Percentiles rank a stretch among this genome's conserved stretches.
Evolutionary conservation across 2,888 invertebrate species (phyloP).

Genomic region (Eledona agricola): DNA sequence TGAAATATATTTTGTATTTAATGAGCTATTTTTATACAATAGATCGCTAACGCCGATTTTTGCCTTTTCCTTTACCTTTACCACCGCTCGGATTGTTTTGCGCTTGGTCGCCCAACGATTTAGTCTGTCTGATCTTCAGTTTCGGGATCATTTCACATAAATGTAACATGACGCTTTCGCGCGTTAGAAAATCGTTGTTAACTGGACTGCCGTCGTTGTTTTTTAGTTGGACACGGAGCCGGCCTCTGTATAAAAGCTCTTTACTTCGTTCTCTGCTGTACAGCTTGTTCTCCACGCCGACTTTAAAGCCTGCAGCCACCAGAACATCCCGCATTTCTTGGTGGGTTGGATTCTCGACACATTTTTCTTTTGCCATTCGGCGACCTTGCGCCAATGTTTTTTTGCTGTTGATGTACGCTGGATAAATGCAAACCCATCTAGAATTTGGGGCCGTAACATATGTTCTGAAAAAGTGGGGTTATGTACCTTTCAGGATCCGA

Average conservation of each 20-base stretch:
- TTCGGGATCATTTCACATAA: constrained; percentile 90
- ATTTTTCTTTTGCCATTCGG: constrained; percentile 81
- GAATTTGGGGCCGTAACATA: constrained; percentile 23
- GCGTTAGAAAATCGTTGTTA: constrained; percentile 75
- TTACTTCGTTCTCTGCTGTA: constrained; percentile 92
- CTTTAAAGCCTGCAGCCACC: constrained; percentile 80
- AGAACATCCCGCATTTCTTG: constrained; percentile 95
- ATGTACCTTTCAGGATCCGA: constrained; percentile 81
- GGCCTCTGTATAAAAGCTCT: constrained; percentile 84
- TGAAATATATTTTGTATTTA: no score
- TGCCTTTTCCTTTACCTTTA: constrained; percentile 55
- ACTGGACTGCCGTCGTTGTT: constrained; percentile 86
- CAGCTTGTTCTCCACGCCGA: constrained; percentile 92
- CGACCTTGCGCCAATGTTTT: constrained; percentile 91
- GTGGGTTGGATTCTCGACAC: constrained; percentile 94
- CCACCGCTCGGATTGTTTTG: constrained; percentile 46
- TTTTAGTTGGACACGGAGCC: constrained; percentile 91
- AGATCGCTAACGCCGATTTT: no score
- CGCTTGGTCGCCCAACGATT: constrained; percentile 57
- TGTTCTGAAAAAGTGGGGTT: no score
- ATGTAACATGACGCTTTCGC: constrained; percentile 80
- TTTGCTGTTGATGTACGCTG: constrained; percentile 94
- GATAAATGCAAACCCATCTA: constrained; percentile 97
- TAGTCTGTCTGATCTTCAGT: constrained; percentile 80
- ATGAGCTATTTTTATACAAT: no score